Evolutionary conservation across 2,113 vertebrate genomes (phyloP).

Genomic region (Syngnathus scovelli): DNA sequence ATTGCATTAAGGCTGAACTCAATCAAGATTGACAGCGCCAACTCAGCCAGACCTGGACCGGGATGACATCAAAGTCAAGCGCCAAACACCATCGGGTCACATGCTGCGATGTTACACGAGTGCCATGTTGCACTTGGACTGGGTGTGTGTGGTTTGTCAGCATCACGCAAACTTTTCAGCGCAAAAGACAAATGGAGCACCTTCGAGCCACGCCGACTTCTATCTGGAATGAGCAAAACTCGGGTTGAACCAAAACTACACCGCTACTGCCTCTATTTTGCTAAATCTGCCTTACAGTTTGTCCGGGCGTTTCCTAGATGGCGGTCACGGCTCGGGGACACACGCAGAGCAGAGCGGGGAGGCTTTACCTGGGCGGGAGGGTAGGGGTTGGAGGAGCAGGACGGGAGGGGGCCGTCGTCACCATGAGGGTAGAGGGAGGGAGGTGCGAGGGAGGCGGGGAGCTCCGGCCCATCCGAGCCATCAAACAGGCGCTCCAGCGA

Average conservation of each 20-base stretch:
- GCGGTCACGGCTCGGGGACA: neutral
- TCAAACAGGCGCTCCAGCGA: slow-evolving; percentile 75
- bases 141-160: too few relatives aligned
- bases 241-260: neutral
- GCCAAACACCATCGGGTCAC: too few relatives aligned
- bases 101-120: too few relatives aligned
- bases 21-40: too few relatives aligned
- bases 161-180: too few relatives aligned
- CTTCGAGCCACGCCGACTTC: neutral
- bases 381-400: slow-evolving; percentile 61
- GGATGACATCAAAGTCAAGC: too few relatives aligned
- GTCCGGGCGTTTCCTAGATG: too few relatives aligned
- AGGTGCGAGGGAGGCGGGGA: slow-evolving; percentile 57
- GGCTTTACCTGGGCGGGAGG: slow-evolving; percentile 58
- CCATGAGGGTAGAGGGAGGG: slow-evolving; percentile 61
- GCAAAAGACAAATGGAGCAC: neutral
- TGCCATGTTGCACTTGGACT: too few relatives aligned
- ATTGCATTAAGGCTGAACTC: neutral
- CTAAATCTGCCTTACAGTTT: too few relatives aligned
- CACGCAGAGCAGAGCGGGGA: too few relatives aligned
- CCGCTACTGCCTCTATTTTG: too few relatives aligned
- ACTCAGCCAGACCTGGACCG: too few relatives aligned
- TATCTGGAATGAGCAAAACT: neutral
- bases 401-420: slow-evolving; percentile 56
- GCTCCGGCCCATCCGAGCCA: slow-evolving; percentile 62